These are phyloP conservation scores for Drosophila borealis DNA, from an alignment of 2,888 invertebrate species.

Conservation along the genomic window DNA sequence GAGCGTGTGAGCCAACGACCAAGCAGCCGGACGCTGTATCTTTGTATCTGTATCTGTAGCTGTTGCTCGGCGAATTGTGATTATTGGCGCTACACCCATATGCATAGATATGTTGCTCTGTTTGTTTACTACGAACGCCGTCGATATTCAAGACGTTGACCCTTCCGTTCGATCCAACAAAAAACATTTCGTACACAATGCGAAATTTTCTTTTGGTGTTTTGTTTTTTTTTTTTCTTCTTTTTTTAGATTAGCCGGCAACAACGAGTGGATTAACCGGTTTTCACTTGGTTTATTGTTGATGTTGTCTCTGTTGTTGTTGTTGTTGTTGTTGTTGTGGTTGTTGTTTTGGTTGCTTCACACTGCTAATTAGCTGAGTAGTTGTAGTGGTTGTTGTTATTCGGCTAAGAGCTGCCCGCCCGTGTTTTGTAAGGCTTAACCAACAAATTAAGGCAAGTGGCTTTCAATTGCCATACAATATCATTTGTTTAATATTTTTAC, in stretches of 20 bases:
- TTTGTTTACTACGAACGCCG: slow-evolving; percentile 20
- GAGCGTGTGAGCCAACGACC: slow-evolving; percentile 31
- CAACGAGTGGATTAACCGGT: slow-evolving; percentile 75
- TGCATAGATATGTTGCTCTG: background rate
- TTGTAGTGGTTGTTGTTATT: slow-evolving; percentile 22
- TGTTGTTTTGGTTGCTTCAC: slow-evolving; percentile 51
- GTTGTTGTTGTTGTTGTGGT: slow-evolving; percentile 23
- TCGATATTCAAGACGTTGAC: slow-evolving; percentile 53
- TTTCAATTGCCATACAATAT: slow-evolving; percentile 50
- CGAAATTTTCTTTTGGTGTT: slow-evolving; percentile 40
- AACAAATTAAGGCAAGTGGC: slow-evolving; percentile 64
- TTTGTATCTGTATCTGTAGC: slow-evolving; percentile 24
- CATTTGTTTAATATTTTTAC: slow-evolving; percentile 19
- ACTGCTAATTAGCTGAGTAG: slow-evolving; percentile 72
- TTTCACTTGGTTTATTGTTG: slow-evolving; percentile 44
- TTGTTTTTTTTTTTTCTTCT: background rate
- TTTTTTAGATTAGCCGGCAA: slow-evolving; percentile 62
- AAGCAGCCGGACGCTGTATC: slow-evolving; percentile 12
- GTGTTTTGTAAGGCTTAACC: slow-evolving; percentile 55
- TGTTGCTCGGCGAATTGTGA: slow-evolving; percentile 26
- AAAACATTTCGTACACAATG: slow-evolving; percentile 44
- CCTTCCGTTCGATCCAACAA: slow-evolving; percentile 35
- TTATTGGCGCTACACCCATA: slow-evolving; percentile 23
- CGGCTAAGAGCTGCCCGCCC: slow-evolving; percentile 24
- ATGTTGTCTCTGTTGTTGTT: slow-evolving; percentile 19